Evolutionary conservation across 1,140 invertebrate genomes (phyloP).

Genomic region (Drosophila lini): DNA sequence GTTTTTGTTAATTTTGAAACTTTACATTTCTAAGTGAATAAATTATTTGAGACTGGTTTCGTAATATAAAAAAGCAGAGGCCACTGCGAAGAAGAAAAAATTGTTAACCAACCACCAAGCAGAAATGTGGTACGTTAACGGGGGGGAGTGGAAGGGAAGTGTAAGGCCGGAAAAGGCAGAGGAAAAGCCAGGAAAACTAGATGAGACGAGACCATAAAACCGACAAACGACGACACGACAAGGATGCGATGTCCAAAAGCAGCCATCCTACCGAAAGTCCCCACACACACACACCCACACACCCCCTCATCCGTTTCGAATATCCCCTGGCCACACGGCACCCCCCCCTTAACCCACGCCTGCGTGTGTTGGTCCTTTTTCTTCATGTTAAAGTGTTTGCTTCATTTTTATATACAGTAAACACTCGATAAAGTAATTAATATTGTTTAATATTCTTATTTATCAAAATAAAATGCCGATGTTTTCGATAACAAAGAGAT

Average conservation of each 20-base stretch:
- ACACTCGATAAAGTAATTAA: not conserved
- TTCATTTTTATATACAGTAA: constrained; percentile 1
- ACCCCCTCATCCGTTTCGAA: not conserved
- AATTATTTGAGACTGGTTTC: not conserved
- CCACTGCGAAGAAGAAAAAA: constrained; percentile 9
- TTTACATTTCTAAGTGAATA: not conserved
- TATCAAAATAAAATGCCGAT: not conserved
- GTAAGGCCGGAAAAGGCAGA: not conserved
- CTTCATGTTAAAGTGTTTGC: constrained; percentile 15
- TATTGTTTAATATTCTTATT: not conserved
- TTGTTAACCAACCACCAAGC: constrained; percentile 21
- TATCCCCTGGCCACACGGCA: not conserved
- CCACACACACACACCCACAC: not conserved
- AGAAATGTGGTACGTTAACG: not conserved
- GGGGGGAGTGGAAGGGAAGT: too few relatives aligned
- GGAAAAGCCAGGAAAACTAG: constrained; percentile 25
- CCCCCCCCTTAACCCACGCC: constrained; percentile 28
- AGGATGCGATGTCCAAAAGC: constrained; percentile 42
- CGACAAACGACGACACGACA: constrained; percentile 45
- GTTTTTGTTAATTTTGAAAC: not conserved
- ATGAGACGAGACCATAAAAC: constrained; percentile 50
- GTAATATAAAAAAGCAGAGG: not conserved
- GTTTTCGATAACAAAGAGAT: too few relatives aligned
- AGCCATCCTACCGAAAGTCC: constrained; percentile 13
- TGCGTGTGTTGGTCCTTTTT: constrained; percentile 44